phyloP scores from a whole-genome alignment of 1,140 invertebrate species.

The Proctacanthus coquilletti region DNA sequence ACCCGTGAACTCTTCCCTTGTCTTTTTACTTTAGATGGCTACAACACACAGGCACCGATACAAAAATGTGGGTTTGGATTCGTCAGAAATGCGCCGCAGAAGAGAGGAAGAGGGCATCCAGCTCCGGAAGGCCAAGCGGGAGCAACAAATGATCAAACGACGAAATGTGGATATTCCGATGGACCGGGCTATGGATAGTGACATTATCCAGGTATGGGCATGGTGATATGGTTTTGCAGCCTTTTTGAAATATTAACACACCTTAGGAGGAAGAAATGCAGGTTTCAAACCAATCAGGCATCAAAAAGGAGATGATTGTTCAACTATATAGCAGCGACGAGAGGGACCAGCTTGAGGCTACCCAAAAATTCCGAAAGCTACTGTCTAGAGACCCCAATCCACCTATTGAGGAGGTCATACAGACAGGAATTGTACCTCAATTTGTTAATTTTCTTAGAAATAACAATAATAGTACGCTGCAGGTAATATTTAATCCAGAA shows the following conservation, averaged over 20 bases:
- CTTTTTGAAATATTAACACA: background rate
- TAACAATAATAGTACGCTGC: slow-evolving; percentile 66
- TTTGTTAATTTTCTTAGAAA: slow-evolving; percentile 90
- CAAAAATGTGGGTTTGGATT: slow-evolving; percentile 86
- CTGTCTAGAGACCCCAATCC: slow-evolving; percentile 93
- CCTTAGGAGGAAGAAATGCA: slow-evolving; percentile 24
- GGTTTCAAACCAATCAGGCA: slow-evolving; percentile 30
- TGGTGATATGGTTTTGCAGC: background rate
- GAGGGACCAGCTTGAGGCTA: slow-evolving; percentile 72
- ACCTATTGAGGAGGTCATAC: slow-evolving; percentile 96
- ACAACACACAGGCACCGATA: slow-evolving; percentile 82
- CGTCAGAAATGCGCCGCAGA: slow-evolving; percentile 76
- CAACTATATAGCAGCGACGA: slow-evolving; percentile 68
- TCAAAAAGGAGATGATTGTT: slow-evolving; percentile 66
- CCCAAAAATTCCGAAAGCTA: slow-evolving; percentile 89
- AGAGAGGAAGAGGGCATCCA: slow-evolving; percentile 95
- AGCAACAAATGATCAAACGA: slow-evolving; percentile 81
- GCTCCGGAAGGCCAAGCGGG: slow-evolving; percentile 86
- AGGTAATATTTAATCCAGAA: too few species aligned
- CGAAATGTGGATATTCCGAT: slow-evolving; percentile 64
- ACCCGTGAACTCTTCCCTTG: too few species aligned
- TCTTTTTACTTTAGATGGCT: too few species aligned
- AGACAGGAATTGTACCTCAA: slow-evolving; percentile 86
- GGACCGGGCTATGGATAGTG: slow-evolving; percentile 13
- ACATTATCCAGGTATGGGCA: slow-evolving; percentile 11